phyloP scores from a whole-genome alignment of 2,113 vertebrate genomes.

The Rhinopomastus cyanomelas region DNA sequence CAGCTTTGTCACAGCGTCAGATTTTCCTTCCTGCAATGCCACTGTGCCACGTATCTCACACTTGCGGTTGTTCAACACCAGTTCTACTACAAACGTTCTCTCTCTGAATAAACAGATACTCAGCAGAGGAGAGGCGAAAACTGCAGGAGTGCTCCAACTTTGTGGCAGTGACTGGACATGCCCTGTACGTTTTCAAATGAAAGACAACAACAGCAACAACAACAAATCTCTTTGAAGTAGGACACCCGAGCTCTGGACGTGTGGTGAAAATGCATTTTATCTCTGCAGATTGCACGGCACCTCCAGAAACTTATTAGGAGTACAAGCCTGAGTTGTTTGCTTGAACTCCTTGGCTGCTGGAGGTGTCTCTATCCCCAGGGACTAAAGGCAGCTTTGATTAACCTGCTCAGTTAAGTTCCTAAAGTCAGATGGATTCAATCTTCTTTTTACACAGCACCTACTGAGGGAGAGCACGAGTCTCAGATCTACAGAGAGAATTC shows the following conservation, averaged over 20 bases:
- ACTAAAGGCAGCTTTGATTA: conserved; percentile 2
- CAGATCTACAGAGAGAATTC: conserved; percentile 3
- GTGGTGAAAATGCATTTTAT: background rate
- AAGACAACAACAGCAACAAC: background rate
- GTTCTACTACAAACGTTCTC: background rate
- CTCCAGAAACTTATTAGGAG: background rate
- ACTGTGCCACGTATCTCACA: background rate
- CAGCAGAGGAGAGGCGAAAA: background rate
- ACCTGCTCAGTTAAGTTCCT: background rate
- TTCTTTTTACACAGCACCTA: background rate
- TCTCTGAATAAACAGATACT: background rate
- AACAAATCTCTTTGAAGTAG: background rate
- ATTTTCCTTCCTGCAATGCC: background rate
- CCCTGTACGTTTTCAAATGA: background rate
- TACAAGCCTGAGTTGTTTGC: background rate
- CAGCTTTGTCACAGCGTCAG: background rate
- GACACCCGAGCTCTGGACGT: background rate
- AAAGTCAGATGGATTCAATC: background rate
- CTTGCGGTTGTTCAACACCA: background rate
- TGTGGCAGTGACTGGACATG: background rate
- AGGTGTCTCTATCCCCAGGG: background rate
- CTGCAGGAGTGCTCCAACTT: background rate
- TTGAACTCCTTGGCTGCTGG: background rate
- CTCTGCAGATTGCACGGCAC: background rate
- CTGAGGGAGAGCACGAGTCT: background rate